Conservation (phyloP, 2,888 invertebrate species). For the Caprella mutica region DNA sequence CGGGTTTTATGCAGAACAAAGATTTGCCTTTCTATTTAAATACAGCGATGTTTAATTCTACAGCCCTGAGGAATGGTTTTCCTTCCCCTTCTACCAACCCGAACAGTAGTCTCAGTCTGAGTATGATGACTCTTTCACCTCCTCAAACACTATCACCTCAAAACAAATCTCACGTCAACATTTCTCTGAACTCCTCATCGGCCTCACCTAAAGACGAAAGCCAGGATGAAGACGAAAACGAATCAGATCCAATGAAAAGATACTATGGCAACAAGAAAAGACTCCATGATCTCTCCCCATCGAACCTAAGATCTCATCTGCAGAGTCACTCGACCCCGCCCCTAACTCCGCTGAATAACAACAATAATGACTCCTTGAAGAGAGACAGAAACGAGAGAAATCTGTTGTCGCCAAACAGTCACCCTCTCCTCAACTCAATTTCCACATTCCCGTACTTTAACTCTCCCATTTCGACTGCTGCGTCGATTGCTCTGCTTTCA, state of each 20-base stretch:
- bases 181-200: not conserved
- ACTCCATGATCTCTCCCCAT: not conserved
- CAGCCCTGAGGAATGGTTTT: not conserved
- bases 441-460: too few relatives aligned
- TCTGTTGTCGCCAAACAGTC: too few relatives aligned
- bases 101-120: not conserved
- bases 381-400: too few relatives aligned
- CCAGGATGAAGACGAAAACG: conserved; percentile 1
- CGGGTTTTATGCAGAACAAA: not conserved
- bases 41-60: not conserved
- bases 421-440: too few relatives aligned
- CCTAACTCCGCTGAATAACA: not conserved
- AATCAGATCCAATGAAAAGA: not conserved
- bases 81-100: not conserved
- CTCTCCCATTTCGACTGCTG: too few relatives aligned
- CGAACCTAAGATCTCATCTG: not conserved
- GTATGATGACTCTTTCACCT: conserved; percentile 4
- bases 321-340: not conserved
- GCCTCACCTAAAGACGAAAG: conserved; percentile 3
- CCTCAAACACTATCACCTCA: conserved; percentile 4
- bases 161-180: conserved; percentile 3
- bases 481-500: too few relatives aligned
- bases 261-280: not conserved
- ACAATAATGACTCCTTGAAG: too few relatives aligned
- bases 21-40: not conserved